A percentile compares a stretch with the other conserved stretches of the same genome.
Evolutionary conservation across 2,888 invertebrate species (phyloP).

Genomic region (Drosophila koepferae): DNA sequence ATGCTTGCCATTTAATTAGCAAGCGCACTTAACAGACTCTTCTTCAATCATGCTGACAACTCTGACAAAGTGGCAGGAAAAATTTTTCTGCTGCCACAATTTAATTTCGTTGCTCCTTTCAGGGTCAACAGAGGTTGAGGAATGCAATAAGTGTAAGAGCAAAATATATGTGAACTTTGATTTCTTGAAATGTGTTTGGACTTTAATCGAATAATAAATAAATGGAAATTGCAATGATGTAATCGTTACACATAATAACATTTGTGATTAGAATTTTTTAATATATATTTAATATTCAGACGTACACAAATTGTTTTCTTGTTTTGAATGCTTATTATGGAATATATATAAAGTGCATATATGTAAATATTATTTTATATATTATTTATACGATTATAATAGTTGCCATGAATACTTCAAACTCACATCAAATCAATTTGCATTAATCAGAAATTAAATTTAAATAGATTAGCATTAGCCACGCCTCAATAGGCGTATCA

Average conservation of each 20-base stretch:
- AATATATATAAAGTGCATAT: neutral
- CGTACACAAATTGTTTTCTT: neutral
- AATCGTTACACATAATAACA: neutral
- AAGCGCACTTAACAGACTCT: constrained; percentile 21
- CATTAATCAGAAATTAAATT: too few species aligned
- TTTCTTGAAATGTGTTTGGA: neutral
- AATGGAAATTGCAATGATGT: neutral
- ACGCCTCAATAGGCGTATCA: too few species aligned
- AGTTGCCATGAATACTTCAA: too few species aligned
- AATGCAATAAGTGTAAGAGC: neutral
- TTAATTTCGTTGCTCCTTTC: constrained; percentile 8
- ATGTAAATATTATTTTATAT: neutral
- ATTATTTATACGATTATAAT: too few species aligned
- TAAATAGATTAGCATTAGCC: too few species aligned
- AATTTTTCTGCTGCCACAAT: neutral
- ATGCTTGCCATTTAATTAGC: constrained; percentile 49
- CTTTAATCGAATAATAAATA: neutral
- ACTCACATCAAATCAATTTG: too few species aligned
- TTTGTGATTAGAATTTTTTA: neutral
- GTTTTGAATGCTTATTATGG: neutral
- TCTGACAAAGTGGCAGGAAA: neutral
- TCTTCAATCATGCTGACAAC: constrained; percentile 30
- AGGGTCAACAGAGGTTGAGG: neutral
- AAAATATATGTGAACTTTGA: neutral
- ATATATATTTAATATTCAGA: too few species aligned